These are phyloP conservation scores for Notodonta dromedarius DNA, from an alignment of 2,888 invertebrate species.

Conservation along the genomic window DNA sequence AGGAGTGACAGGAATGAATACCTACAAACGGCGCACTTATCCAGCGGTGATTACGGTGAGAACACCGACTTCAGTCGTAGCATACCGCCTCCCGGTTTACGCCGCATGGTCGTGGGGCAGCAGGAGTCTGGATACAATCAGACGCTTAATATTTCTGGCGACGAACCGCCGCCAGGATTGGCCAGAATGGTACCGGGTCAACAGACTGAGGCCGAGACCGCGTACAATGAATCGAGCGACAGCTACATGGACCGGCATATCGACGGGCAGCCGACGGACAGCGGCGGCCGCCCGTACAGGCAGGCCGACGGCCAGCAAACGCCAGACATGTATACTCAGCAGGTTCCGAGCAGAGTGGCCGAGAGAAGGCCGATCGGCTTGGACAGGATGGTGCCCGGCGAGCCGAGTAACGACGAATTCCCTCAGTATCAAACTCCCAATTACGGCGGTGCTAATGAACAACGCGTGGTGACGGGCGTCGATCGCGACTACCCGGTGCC, in stretches of 20 bases:
- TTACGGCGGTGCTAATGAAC: conserved; percentile 68
- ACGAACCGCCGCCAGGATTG: conserved; percentile 81
- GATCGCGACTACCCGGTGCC: conserved; percentile 71
- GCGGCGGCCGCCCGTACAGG: conserved; percentile 62
- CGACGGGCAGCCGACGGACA: conserved; percentile 72
- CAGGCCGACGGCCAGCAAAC: conserved; percentile 76
- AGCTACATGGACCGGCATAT: conserved; percentile 74
- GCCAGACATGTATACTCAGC: conserved; percentile 62
- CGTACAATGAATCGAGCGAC: conserved; percentile 65
- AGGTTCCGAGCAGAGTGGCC: conserved; percentile 45
- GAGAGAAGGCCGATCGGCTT: conserved; percentile 82
- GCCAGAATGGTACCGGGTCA: conserved; percentile 82
- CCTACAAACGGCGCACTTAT: conserved; percentile 90
- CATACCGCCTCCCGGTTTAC: conserved; percentile 86
- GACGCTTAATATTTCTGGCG: conserved; percentile 60
- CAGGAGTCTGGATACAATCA: conserved; percentile 82
- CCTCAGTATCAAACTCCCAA: conserved; percentile 61
- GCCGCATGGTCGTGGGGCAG: conserved; percentile 87
- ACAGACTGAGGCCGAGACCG: conserved; percentile 68
- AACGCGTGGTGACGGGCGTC: conserved; percentile 83
- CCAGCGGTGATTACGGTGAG: conserved; percentile 80
- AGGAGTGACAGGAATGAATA: conserved; percentile 90
- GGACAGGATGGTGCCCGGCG: conserved; percentile 86
- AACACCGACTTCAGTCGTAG: conserved; percentile 73
- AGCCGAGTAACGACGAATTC: conserved; percentile 81